Evolutionary conservation across 2,888 invertebrate species (phyloP), one percentile per base, ranked within the genome.

Genomic region (Isotomurus palustris): DNA sequence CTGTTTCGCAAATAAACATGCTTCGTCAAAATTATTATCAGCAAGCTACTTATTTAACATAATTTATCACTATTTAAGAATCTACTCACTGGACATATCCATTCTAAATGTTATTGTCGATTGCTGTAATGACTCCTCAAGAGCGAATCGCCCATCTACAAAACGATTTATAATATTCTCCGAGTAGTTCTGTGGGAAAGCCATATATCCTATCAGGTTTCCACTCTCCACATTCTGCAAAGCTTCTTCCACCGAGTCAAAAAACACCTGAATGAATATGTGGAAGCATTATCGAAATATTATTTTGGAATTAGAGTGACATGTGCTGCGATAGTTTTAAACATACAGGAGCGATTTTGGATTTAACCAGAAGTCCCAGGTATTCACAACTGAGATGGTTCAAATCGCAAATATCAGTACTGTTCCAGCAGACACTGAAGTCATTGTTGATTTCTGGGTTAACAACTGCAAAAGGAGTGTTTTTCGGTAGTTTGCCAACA

Each of bases 191-290:
- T 22, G 36, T 36, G 50, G 50, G 25, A 50, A 50, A n/a, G 22
- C 12, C 50, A 50, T 50, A 40, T 50, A 50, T 14, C 50, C 62
- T 58, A 58, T 58, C 44, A 58, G 47, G n/a, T 58, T 56, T n/a
- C 62, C 62, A 3, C 3, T 14, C 6, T 36, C n/a, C 1, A 58
- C 58, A 21, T 56, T 45, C 0, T 48, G 43, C 10, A 58, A 28
- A 6, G 58, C 62, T 6, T 58, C 53, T 21, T 53, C 36, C 19
- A 53, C 49, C 1, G 44, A 21, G 3, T 19, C 25, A 6, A 56
- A 48, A 1, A 53, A 48, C 10, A 62, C 49, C 45, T 58, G n/a
- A 29, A 54, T 50, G 36, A 58, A 62, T 29, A 28, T 54, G 32
- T 17, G 22, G 24, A 22, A 21, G 43, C 24, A n/a, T n/a, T n/a